These are phyloP conservation scores for Cinara cedri DNA, from an alignment of 2,888 invertebrate species.

Conservation along the genomic window DNA sequence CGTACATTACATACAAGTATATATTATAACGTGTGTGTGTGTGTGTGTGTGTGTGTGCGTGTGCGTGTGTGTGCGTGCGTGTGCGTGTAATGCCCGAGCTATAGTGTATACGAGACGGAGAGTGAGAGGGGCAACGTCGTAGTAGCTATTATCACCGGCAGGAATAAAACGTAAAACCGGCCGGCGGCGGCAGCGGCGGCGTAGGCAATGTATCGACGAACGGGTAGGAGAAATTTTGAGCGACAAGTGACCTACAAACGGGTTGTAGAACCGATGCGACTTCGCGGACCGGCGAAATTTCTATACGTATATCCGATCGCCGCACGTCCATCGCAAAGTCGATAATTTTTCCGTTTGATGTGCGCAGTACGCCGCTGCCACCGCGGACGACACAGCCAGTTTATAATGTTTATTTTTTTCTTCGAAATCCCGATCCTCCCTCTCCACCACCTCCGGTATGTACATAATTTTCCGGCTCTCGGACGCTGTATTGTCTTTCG, in stretches of 20 bases:
- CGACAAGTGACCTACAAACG: constrained; percentile 53
- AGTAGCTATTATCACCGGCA: constrained; percentile 9
- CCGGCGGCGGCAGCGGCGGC: neutral
- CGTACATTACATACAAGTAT: too few species aligned
- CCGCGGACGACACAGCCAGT: too few species aligned
- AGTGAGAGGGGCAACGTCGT: constrained; percentile 11
- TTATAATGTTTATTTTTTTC: too few species aligned
- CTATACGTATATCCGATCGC: neutral
- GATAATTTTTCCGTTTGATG: neutral
- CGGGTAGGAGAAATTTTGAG: constrained; percentile 46
- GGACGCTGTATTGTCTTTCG: too few species aligned
- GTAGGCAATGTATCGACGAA: neutral
- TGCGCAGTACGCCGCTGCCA: too few species aligned
- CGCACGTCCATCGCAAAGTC: neutral
- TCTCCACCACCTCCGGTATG: too few species aligned
- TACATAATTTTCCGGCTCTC: too few species aligned
- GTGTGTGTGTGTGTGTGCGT: neutral
- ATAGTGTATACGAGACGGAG: neutral
- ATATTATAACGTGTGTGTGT: too few species aligned
- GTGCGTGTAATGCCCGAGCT: too few species aligned
- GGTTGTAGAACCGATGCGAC: constrained; percentile 49
- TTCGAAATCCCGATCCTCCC: too few species aligned
- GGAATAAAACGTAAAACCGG: constrained; percentile 19
- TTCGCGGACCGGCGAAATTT: constrained; percentile 1
- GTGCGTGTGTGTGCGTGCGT: neutral